phyloP scores from a whole-genome alignment of 2,888 invertebrate species.

The Nyleta sp. region DNA sequence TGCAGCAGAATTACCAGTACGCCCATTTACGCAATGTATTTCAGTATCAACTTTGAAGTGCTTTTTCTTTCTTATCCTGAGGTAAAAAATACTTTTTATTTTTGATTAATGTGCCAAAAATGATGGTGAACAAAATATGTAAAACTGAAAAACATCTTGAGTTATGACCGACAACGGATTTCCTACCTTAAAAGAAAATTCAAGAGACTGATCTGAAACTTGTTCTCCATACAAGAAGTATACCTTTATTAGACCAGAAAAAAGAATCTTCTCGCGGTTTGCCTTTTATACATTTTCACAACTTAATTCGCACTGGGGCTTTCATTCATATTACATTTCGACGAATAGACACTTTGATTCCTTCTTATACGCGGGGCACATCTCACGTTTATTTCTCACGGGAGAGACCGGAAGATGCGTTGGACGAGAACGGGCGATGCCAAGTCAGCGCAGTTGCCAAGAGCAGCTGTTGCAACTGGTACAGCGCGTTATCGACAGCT shows the following conservation, averaged over 20 bases:
- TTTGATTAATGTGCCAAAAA: background rate
- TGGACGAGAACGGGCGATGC: constrained; percentile 24
- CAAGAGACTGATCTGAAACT: no score
- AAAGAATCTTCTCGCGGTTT: no score
- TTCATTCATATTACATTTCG: constrained; percentile 25
- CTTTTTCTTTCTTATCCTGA: background rate
- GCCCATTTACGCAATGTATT: background rate
- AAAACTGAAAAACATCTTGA: background rate
- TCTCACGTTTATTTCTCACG: constrained; percentile 49
- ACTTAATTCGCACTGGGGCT: constrained; percentile 4
- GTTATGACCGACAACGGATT: background rate
- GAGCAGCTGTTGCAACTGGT: constrained; percentile 55
- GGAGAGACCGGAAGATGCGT: constrained; percentile 34
- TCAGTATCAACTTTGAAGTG: background rate
- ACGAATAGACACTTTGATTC: constrained; percentile 42
- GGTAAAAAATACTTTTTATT: background rate
- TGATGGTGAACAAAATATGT: background rate
- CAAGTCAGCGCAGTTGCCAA: constrained; percentile 56
- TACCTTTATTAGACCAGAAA: no score
- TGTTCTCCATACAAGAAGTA: no score
- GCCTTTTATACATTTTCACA: background rate
- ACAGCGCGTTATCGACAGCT: constrained; percentile 49
- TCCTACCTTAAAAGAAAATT: no score
- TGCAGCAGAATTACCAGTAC: background rate
- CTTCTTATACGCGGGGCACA: constrained; percentile 22